A percentile compares a stretch with the other conserved stretches of the same genome.
These are phyloP conservation scores for Micropoecilia bifurca DNA, from an alignment of 2,797 vertebrate species.

Conservation along the genomic window DNA sequence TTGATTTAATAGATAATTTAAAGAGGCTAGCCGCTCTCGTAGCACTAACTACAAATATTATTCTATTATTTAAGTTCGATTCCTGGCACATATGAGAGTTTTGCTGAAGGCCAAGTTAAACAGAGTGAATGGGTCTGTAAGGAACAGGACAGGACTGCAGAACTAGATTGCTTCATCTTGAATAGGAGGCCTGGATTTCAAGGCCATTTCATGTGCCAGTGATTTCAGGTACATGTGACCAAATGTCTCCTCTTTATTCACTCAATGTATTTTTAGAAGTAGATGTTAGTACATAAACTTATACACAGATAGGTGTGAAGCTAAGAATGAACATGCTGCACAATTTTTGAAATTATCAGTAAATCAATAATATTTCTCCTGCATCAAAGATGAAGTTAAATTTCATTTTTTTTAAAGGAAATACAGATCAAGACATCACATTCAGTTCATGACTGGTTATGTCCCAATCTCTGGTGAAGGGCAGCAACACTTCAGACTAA, in stretches of 20 bases:
- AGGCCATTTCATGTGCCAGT: not conserved
- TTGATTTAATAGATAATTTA: conserved; percentile 63
- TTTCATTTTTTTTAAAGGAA: not conserved
- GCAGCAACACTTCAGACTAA: conserved; percentile 8
- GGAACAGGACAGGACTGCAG: not conserved
- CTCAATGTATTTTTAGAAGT: too few species aligned
- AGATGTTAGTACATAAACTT: too few species aligned
- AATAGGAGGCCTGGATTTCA: not conserved
- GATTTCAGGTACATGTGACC: not conserved
- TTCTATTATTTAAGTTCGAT: conserved; percentile 53
- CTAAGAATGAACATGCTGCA: not conserved
- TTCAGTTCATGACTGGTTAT: not conserved
- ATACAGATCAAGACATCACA: not conserved
- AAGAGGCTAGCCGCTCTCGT: conserved; percentile 39
- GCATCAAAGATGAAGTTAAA: not conserved
- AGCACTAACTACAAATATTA: conserved; percentile 31
- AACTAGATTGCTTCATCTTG: not conserved
- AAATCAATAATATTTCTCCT: not conserved
- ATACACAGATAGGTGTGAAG: not conserved
- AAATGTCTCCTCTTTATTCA: not conserved
- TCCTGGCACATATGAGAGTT: conserved; percentile 23
- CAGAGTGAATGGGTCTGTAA: not conserved
- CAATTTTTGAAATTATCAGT: not conserved
- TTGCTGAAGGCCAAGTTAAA: not conserved
- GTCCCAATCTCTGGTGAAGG: not conserved